Conservation (phyloP, 2,113 vertebrate species). For the Istiophorus platypterus region DNA sequence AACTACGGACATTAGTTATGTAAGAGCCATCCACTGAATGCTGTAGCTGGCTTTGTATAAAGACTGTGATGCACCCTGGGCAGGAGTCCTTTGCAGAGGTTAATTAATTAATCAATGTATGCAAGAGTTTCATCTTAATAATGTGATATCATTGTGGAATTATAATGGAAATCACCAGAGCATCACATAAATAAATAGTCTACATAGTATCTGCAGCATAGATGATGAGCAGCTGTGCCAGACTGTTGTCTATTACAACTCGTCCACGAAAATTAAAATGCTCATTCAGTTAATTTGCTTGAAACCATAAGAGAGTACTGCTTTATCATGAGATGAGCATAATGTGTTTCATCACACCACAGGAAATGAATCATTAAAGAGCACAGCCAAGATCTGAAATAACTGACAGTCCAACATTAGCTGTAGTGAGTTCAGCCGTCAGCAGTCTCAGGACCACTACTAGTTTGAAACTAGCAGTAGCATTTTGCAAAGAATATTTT, state of each 20-base stretch:
- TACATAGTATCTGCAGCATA: neutral
- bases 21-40: neutral
- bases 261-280: slow-evolving; percentile 19
- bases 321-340: neutral
- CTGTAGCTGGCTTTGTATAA: neutral
- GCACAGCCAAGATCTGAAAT: slow-evolving; percentile 20
- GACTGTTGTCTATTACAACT: slow-evolving; percentile 17
- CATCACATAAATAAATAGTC: neutral
- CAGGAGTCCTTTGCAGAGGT: neutral
- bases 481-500: neutral
- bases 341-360: slow-evolving; percentile 25
- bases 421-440: neutral
- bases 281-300: slow-evolving; percentile 32
- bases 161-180: slow-evolving; percentile 3
- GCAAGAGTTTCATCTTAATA: neutral
- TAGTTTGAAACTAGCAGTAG: neutral
- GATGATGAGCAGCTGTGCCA: slow-evolving; percentile 23
- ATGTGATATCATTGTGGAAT: slow-evolving; percentile 5
- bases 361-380: slow-evolving; percentile 31
- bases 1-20: neutral
- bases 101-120: neutral
- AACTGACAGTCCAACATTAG: slow-evolving; percentile 13
- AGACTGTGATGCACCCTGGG: neutral
- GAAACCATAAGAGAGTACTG: slow-evolving; percentile 8
- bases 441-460: neutral